phyloP scores from a whole-genome alignment of 2,888 invertebrate genomes.

The Adineta ricciae region DNA sequence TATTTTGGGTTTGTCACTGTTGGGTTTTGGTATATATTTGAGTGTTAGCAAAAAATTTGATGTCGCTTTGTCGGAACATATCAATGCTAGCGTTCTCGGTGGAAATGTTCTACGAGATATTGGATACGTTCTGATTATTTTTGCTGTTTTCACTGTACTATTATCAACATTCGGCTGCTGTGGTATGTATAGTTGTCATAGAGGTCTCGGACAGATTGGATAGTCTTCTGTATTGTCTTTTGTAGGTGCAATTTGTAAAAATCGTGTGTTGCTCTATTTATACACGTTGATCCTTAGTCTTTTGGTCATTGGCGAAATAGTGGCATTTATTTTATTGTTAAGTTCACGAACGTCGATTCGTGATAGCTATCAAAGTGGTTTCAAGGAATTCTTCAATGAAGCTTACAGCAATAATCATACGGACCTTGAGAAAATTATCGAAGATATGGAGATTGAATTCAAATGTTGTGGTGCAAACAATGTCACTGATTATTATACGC shows the following conservation, averaged over 20 bases:
- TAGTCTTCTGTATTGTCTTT: not conserved
- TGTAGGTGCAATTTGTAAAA: not conserved
- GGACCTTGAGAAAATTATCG: not conserved
- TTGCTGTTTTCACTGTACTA: not conserved
- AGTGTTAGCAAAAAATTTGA: not conserved
- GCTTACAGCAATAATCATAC: not conserved
- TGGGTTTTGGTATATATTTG: not conserved
- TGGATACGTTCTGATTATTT: not conserved
- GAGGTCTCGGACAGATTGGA: not conserved
- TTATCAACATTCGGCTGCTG: not conserved
- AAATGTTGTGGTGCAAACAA: not conserved
- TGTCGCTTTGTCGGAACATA: not conserved
- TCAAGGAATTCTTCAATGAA: not conserved
- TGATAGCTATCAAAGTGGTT: not conserved
- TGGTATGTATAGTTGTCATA: not conserved
- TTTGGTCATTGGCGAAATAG: not conserved
- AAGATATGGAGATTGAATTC: not conserved
- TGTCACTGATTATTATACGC: not conserved
- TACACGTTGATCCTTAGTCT: not conserved
- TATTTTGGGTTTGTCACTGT: not conserved
- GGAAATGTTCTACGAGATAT: not conserved
- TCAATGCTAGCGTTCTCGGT: not conserved
- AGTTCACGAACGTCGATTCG: not conserved
- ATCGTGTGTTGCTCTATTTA: not conserved
- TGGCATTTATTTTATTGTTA: not conserved